Evolutionary conservation across 2,113 vertebrate species (phyloP).

Genomic region (Istiophorus platypterus): DNA sequence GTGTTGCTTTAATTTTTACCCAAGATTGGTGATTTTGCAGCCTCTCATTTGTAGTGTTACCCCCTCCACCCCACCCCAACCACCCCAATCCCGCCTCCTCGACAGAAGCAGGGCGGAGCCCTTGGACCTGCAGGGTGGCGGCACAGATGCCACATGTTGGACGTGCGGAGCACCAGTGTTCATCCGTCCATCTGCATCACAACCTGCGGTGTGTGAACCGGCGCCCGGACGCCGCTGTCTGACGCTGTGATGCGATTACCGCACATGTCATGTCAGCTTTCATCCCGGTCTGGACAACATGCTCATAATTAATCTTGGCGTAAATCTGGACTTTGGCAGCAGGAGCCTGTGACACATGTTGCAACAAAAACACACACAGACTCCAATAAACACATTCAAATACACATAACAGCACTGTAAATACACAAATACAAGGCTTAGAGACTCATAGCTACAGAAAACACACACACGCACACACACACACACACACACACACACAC

Average conservation of each 20-base stretch:
- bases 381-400: background rate
- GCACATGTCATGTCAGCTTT: conserved; percentile 77
- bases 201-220: conserved; percentile 20
- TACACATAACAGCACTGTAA: too few relatives aligned
- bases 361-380: conserved; percentile 14
- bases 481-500: conserved; percentile 30
- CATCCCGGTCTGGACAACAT: conserved; percentile 77
- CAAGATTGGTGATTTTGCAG: background rate
- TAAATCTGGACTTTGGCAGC: conserved; percentile 81
- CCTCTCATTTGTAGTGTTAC: too few relatives aligned
- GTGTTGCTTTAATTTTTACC: background rate
- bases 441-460: too few relatives aligned
- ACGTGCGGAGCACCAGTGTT: conserved; percentile 39
- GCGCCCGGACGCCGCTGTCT: conserved; percentile 24
- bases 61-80: too few relatives aligned
- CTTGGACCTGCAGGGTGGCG: background rate
- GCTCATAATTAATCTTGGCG: conserved; percentile 81
- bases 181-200: conserved; percentile 34
- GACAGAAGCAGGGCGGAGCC: background rate
- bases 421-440: too few relatives aligned
- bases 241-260: conserved; percentile 74
- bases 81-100: too few relatives aligned
- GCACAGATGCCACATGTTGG: too few relatives aligned
- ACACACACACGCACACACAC: too few relatives aligned
- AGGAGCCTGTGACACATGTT: conserved; percentile 30